Conservation (phyloP, 2,113 vertebrate genomes). For the Rhegmatorhina hoffmannsi region DNA sequence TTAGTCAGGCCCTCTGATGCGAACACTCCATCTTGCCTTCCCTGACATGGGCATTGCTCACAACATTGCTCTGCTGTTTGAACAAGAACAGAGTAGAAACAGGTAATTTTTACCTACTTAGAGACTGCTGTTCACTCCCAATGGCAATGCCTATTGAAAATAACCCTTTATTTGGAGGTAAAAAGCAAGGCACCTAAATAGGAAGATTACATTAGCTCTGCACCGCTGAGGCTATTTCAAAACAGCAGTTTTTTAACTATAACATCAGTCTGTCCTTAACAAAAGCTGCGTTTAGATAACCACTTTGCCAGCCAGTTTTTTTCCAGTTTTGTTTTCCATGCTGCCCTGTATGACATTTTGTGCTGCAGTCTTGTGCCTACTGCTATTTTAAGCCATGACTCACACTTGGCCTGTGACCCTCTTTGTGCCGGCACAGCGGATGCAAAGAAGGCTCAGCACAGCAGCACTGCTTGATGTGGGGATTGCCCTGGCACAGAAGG, state of each 20-base stretch:
- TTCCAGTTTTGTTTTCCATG: neutral
- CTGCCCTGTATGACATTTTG: neutral
- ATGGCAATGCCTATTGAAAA: neutral
- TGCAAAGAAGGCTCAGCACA: neutral
- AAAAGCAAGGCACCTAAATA: neutral
- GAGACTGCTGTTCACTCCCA: neutral
- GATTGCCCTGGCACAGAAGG: neutral
- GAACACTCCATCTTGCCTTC: neutral
- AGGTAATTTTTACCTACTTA: neutral
- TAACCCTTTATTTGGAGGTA: neutral
- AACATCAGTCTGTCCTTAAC: neutral
- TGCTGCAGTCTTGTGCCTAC: neutral
- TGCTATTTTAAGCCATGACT: constrained; percentile 46
- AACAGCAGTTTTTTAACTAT: neutral
- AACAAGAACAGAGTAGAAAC: neutral
- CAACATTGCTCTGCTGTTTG: neutral
- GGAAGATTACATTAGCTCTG: neutral
- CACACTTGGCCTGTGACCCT: constrained; percentile 9
- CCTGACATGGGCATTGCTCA: neutral
- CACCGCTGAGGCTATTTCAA: neutral
- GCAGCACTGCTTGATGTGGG: neutral
- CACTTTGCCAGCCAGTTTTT: neutral
- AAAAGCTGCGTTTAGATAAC: neutral
- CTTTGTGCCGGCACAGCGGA: neutral
- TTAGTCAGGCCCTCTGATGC: neutral